phyloP scores from a whole-genome alignment of 2,113 vertebrate genomes.

The Gopherus flavomarginatus region DNA sequence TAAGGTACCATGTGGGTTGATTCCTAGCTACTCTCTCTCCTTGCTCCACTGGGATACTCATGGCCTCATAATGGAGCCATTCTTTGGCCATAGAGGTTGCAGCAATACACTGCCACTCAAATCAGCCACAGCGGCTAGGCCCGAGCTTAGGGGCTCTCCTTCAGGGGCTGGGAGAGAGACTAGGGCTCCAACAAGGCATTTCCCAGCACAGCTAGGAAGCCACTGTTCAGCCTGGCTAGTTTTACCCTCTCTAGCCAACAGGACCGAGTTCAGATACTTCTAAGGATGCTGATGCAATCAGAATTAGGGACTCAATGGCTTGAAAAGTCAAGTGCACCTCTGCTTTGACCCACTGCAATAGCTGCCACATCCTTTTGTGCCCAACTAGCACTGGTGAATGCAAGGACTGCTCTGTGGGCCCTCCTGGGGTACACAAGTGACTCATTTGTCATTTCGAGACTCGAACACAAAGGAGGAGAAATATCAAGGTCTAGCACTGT shows the following conservation, averaged over 20 bases:
- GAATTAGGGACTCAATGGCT: neutral
- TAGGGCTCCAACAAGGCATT: neutral
- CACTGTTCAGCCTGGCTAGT: neutral
- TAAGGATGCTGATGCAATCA: neutral
- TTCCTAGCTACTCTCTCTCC: neutral
- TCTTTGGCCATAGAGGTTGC: neutral
- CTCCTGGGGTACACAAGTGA: neutral
- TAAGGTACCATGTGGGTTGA: neutral
- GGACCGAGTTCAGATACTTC: neutral
- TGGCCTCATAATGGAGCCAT: neutral
- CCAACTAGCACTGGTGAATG: neutral
- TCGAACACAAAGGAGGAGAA: neutral
- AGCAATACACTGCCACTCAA: neutral
- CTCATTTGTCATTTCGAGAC: neutral
- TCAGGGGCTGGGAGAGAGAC: neutral
- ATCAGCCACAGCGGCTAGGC: neutral
- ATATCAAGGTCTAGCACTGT: neutral
- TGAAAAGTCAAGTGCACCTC: neutral
- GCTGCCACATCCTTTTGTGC: neutral
- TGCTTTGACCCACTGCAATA: neutral
- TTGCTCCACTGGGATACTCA: neutral
- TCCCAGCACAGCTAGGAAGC: neutral
- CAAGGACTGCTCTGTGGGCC: neutral
- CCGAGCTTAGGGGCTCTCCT: neutral
- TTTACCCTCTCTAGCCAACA: neutral